Evolutionary conservation across 2,113 vertebrate genomes (phyloP), one percentile per base, ranked within the genome.

Genomic region (Tachycineta bicolor): DNA sequence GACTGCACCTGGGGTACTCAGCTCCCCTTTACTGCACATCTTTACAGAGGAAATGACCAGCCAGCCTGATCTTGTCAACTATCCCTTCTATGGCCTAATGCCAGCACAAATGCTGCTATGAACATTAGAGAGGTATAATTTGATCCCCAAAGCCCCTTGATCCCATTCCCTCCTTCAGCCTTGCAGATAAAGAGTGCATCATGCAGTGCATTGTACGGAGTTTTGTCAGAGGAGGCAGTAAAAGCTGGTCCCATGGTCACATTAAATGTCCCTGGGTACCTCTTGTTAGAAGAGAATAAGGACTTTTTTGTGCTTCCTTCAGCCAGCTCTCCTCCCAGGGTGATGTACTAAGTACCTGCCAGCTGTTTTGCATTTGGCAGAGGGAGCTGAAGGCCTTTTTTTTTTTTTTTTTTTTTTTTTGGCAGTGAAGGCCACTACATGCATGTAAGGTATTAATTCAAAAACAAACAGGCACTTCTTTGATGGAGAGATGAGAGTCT

Each of bases 401-500:
- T 75, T 43, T n/a, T 10, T 37, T 90, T 63, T 52, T 94, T 91
- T 43, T 94, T 92, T 81, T 94, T 91, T 47, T 94, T 92, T 81
- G 8, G 22, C 69, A 84, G 53, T 49, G 53, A 60, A 78, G 47
- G 58, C 92, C 58, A 62, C 41, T 68, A 29, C 75, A 52, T 87
- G 87, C 65, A 92, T 89, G 41, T 79, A 89, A 87, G 76, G 53
- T 62, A 84, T 69, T 93, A 94, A 96, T 96, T 90, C 92, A 94
- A 94, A 93, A 89, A 85, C 49, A 94, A 92, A 84, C 29, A 53
- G 73, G 60, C 44, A 60, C 16, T 68, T 59, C 46, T 93, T 93
- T 93, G 88, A 93, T 89, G 34, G 65, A 92, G 93, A 89, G 58
- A 94, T 43, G 60, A 4, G 10, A 87, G 39, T 86, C 63, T 88